Evolutionary conservation across 2,888 invertebrate genomes (phyloP).

Genomic region (Itoplectis maculator): DNA sequence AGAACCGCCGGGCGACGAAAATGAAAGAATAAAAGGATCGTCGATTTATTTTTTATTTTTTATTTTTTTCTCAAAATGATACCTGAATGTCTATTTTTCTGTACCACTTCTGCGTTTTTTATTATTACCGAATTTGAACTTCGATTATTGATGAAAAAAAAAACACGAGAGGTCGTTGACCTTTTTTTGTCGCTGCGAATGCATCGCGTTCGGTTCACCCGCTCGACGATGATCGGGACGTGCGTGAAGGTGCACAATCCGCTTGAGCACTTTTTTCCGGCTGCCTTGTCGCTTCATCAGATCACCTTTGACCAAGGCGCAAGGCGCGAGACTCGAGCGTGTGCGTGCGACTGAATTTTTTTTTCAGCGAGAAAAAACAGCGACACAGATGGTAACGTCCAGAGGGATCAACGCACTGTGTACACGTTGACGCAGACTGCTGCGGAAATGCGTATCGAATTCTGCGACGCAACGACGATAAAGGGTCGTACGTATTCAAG

Average conservation of each 20-base stretch:
- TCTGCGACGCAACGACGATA: slow-evolving; percentile 52
- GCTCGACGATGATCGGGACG: slow-evolving; percentile 32
- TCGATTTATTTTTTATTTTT: no score
- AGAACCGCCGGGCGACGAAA: not conserved
- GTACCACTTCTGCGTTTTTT: not conserved
- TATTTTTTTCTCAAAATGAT: no score
- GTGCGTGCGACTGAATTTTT: slow-evolving; percentile 1
- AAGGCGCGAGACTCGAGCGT: slow-evolving; percentile 5
- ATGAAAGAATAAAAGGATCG: not conserved
- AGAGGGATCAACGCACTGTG: not conserved
- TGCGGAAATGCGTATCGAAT: slow-evolving; percentile 35
- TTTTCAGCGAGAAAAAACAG: slow-evolving; percentile 16
- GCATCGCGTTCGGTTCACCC: slow-evolving; percentile 9
- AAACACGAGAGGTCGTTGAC: slow-evolving; percentile 32
- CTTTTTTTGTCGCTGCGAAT: slow-evolving; percentile 36
- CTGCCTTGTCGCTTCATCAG: slow-evolving; percentile 31
- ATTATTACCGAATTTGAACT: no score
- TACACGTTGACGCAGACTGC: not conserved
- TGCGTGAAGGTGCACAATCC: slow-evolving; percentile 40
- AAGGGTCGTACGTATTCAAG: no score
- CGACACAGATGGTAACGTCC: not conserved
- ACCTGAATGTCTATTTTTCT: not conserved
- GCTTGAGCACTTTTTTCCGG: slow-evolving; percentile 54
- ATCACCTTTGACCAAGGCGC: slow-evolving; percentile 12
- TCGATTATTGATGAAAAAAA: not conserved